Conservation (phyloP, 2,888 invertebrate genomes). For the Crioceris asparagi region DNA sequence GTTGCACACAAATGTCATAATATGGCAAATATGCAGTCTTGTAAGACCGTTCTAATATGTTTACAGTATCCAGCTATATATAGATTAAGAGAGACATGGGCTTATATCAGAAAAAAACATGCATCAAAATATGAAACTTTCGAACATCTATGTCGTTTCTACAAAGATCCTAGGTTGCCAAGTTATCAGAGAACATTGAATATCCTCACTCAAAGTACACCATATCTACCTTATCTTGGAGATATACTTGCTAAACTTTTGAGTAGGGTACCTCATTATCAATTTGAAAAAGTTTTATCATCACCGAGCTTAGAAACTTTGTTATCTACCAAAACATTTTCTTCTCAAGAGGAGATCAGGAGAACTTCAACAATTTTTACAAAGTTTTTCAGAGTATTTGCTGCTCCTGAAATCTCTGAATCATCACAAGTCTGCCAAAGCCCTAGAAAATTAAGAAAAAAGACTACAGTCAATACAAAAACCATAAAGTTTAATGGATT, state of each 20-base stretch:
- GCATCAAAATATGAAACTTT: conserved; percentile 42
- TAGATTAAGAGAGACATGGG: conserved; percentile 41
- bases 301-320: conserved; percentile 16
- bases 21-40: conserved; percentile 45
- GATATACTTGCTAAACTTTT: conserved; percentile 38
- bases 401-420: conserved; percentile 4
- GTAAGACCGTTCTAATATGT: conserved; percentile 41
- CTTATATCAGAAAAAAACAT: conserved; percentile 40
- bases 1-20: conserved; percentile 43
- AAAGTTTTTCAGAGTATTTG: conserved; percentile 20
- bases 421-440: background rate
- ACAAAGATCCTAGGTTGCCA: conserved; percentile 36
- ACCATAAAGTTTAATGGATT: conserved; percentile 19
- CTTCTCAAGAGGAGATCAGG: conserved; percentile 8
- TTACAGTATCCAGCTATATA: conserved; percentile 45
- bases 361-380: conserved; percentile 15
- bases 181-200: conserved; percentile 37
- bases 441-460: conserved; percentile 9
- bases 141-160: conserved; percentile 40
- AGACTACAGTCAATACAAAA: conserved; percentile 7
- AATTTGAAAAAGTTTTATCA: conserved; percentile 14
- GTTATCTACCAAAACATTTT: conserved; percentile 10
- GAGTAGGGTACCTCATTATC: conserved; percentile 31
- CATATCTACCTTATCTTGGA: conserved; percentile 41
- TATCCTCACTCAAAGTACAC: conserved; percentile 33